phyloP scores from a whole-genome alignment of 2,888 invertebrate genomes.

The Metallyticus violacea region DNA sequence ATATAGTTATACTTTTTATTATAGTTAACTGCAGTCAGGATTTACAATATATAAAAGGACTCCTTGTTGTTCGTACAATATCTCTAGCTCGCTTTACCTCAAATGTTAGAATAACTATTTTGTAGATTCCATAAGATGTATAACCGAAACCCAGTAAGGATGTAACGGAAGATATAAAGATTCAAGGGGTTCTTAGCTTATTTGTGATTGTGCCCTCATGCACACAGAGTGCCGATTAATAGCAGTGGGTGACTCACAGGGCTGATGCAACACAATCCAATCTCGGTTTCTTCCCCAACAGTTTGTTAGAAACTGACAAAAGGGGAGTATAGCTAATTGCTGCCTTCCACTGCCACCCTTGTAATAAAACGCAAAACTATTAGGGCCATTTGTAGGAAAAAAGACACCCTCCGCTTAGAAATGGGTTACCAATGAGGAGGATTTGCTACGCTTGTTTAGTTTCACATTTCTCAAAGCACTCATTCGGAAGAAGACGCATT shows the following conservation, averaged over 20 bases:
- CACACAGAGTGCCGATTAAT: background rate
- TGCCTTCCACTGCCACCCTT: background rate
- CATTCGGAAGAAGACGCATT: background rate
- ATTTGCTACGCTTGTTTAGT: background rate
- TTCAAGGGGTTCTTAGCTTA: no score
- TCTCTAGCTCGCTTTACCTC: no score
- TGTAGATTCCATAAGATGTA: no score
- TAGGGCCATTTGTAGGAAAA: background rate
- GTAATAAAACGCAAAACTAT: background rate
- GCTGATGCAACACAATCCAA: background rate
- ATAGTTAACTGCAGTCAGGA: no score
- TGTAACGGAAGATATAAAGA: no score
- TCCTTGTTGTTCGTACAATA: no score
- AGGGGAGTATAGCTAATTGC: background rate
- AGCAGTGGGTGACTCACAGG: background rate
- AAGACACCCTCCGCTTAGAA: background rate
- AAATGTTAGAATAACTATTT: no score
- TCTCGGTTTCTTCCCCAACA: background rate
- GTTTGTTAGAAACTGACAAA: background rate
- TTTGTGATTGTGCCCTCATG: background rate
- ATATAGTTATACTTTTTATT: no score
- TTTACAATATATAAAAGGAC: no score
- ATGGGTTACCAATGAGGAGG: background rate
- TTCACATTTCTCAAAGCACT: background rate
- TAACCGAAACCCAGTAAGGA: no score